Conservation (phyloP, 2,888 invertebrate genomes). For the Diaperis boleti region DNA sequence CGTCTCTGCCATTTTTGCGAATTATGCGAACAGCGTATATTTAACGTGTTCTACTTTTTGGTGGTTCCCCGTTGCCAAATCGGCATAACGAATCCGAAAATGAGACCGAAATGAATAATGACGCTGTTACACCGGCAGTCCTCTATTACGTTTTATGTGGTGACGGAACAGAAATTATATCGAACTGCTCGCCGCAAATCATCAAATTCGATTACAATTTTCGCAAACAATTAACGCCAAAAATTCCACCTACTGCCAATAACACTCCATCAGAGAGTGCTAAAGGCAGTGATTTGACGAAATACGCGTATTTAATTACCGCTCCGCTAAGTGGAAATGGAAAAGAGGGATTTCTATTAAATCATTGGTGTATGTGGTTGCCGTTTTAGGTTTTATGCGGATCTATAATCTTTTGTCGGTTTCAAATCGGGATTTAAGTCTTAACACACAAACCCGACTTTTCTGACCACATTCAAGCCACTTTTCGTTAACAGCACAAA, state of each 20-base stretch:
- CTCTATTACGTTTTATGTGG: slow-evolving; percentile 21
- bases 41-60: neutral
- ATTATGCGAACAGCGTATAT: neutral
- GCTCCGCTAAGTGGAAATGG: too few relatives aligned
- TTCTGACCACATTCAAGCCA: too few relatives aligned
- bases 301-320: neutral
- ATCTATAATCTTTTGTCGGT: too few relatives aligned
- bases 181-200: slow-evolving; percentile 21
- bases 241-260: slow-evolving; percentile 2
- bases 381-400: too few relatives aligned
- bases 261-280: neutral
- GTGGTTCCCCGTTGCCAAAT: slow-evolving; percentile 2
- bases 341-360: too few relatives aligned
- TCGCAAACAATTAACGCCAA: slow-evolving; percentile 18
- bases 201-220: slow-evolving; percentile 4
- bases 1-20: neutral
- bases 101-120: slow-evolving; percentile 16
- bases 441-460: too few relatives aligned
- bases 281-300: neutral
- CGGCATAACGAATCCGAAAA: neutral
- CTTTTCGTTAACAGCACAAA: too few relatives aligned
- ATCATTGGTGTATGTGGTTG: too few relatives aligned
- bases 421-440: too few relatives aligned
- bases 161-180: slow-evolving; percentile 11
- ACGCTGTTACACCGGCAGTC: slow-evolving; percentile 14